Evolutionary conservation across 64 coral and sea anemone species (phyloP).

Genomic region (Platygyra sinensis): DNA sequence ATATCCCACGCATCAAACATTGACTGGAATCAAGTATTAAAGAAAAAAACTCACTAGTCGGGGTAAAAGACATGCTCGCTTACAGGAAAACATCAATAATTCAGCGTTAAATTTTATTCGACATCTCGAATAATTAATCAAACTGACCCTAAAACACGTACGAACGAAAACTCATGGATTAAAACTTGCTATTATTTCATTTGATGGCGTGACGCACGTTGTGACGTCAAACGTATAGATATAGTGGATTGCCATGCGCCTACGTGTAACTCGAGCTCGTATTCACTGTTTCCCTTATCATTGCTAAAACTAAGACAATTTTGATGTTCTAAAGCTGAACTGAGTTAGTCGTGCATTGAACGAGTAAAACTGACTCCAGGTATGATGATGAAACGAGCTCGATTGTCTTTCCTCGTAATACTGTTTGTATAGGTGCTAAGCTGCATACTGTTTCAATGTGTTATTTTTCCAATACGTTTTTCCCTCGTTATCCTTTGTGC

Average conservation of each 20-base stretch:
- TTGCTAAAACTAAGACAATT: too few species aligned
- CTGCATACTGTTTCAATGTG: too few species aligned
- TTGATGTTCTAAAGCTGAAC: too few species aligned
- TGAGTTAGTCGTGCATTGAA: too few species aligned
- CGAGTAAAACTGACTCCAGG: too few species aligned
- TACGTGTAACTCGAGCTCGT: neutral
- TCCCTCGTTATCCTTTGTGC: neutral
- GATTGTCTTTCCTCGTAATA: too few species aligned
- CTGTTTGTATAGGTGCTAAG: too few species aligned
- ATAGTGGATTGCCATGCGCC: neutral
- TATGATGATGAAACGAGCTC: too few species aligned
- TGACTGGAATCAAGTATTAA: neutral
- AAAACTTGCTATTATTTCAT: neutral
- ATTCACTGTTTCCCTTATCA: neutral
- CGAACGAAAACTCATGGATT: neutral
- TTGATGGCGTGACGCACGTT: neutral
- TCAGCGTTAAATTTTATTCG: neutral
- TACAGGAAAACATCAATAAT: neutral
- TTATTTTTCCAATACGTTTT: neutral
- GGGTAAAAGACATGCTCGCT: neutral
- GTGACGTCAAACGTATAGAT: neutral
- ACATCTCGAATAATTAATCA: neutral
- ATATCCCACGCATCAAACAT: too few species aligned
- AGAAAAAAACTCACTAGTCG: neutral
- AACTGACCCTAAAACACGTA: neutral